Evolutionary conservation across 2,888 invertebrate genomes (phyloP).

Genomic region (Anaspis maculata): DNA sequence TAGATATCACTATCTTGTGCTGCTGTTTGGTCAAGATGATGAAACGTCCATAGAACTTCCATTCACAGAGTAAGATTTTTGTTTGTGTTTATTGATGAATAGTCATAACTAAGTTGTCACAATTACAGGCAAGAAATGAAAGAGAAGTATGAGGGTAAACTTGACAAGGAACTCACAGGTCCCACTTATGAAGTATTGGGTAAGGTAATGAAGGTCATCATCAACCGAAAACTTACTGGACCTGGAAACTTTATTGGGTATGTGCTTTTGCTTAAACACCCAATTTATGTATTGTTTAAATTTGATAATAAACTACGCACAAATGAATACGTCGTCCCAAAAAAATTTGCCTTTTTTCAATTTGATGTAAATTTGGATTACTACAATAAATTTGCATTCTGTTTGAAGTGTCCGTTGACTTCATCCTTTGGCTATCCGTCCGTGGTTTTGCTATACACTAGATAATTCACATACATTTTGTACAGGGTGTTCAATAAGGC

Average conservation of each 20-base stretch:
- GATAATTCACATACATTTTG: too few species aligned
- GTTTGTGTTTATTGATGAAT: conserved; percentile 24
- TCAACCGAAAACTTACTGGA: conserved; percentile 88
- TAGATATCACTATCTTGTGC: conserved; percentile 90
- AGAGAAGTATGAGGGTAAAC: conserved; percentile 88
- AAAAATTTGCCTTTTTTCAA: too few species aligned
- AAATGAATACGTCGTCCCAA: too few species aligned
- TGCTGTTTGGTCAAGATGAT: conserved; percentile 92
- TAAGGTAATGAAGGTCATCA: conserved; percentile 92
- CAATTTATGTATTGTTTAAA: too few species aligned
- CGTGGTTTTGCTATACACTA: too few species aligned
- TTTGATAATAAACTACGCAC: too few species aligned
- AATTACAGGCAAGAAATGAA: conserved; percentile 74
- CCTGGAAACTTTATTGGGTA: conserved; percentile 91
- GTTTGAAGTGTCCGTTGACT: too few species aligned
- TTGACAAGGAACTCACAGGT: conserved; percentile 83
- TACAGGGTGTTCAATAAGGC: too few species aligned
- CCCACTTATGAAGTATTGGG: conserved; percentile 93
- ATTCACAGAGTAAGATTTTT: conserved; percentile 84
- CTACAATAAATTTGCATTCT: too few species aligned
- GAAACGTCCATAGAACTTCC: conserved; percentile 86
- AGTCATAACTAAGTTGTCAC: conserved; percentile 9
- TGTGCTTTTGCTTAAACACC: too few species aligned
- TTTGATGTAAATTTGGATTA: too few species aligned
- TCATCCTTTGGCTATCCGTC: too few species aligned